Conservation (phyloP, 1,140 invertebrate genomes). For the Hycleus phaleratus region DNA sequence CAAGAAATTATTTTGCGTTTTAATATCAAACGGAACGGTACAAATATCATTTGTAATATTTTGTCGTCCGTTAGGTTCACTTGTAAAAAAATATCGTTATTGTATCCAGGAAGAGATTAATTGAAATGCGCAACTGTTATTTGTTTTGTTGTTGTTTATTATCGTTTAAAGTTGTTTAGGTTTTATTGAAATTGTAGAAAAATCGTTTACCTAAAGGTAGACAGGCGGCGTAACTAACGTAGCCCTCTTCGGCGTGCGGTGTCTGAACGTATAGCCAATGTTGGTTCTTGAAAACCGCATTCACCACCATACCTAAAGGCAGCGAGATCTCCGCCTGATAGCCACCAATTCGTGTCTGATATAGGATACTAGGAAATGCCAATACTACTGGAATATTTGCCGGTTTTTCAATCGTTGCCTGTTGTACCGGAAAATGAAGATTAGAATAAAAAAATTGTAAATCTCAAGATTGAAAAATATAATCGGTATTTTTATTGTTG, state of each 20-base stretch:
- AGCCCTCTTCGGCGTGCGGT: constrained; percentile 68
- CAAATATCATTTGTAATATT: too few relatives aligned
- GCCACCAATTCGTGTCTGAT: constrained; percentile 61
- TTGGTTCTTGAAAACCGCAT: constrained; percentile 75
- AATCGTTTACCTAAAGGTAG: constrained; percentile 58
- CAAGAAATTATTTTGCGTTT: too few relatives aligned
- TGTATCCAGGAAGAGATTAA: too few relatives aligned
- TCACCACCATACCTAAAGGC: constrained; percentile 74
- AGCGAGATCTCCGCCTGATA: constrained; percentile 61
- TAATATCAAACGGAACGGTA: too few relatives aligned
- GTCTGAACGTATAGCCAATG: constrained; percentile 78
- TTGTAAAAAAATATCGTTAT: too few relatives aligned
- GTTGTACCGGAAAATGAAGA: constrained; percentile 19
- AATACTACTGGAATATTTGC: constrained; percentile 76
- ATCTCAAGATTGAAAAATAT: too few relatives aligned
- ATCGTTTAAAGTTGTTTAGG: not conserved
- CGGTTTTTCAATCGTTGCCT: constrained; percentile 63
- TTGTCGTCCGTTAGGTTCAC: too few relatives aligned
- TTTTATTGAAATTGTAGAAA: not conserved
- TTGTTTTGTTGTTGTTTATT: not conserved
- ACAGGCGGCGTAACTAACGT: constrained; percentile 66
- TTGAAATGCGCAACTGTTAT: too few relatives aligned
- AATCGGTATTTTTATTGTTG: too few relatives aligned
- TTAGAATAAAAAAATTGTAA: constrained; percentile 6
- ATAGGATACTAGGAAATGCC: constrained; percentile 63